Evolutionary conservation across 2,113 vertebrate species (phyloP), one percentile per base, ranked within the genome.

Genomic region (Xiphophorus hellerii): DNA sequence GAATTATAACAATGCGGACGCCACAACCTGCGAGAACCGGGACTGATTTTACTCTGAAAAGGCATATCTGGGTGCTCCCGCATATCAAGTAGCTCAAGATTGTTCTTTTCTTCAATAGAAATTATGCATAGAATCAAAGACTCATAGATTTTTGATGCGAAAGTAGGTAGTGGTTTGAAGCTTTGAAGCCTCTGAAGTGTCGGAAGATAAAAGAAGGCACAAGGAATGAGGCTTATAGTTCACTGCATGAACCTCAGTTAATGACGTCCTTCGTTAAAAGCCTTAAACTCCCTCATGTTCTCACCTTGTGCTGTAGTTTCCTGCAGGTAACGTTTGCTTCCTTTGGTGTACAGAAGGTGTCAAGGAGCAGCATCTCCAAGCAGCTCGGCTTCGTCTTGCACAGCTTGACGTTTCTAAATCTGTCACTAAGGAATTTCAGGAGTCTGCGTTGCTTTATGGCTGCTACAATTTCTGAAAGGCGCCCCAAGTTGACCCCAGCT

Each of bases 371-470:
- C 86, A 63, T 33, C 78, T 88, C 78, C 92, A 88, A 86, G 82
- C 87, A 85, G 87, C 78, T 72, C 31, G 58, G 29, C 51, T 48
- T 77, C 58, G 30, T 68, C 54, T 78, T 31, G 69, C 81, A 63
- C 63, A 62, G 58, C 62, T 48, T 73, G 66, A 68, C 88, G 83
- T 90, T 84, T 91, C 69, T 92, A 92, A 93, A 93, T 93, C 90
- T 73, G 87, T 94, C 91, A 90, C 70, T 76, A 60, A 88, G 79
- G 76, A 85, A 91, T 93, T 87, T 86, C 29, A 80, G 80, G 69
- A 88, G 62, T 67, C 42, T 58, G 30, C 14, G 44, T 74, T 88
- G 76, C 86, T 90, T 91, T 92, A 91, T 84, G 70, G 69, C 77
- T 27, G 84, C 84, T 73, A 77, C 28, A 83, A 85, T 48, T 85